A percentile compares a stretch with the other conserved stretches of the same genome.
Evolutionary conservation across 2,888 invertebrate genomes (phyloP).

Genomic region (Gerosis bhagava): DNA sequence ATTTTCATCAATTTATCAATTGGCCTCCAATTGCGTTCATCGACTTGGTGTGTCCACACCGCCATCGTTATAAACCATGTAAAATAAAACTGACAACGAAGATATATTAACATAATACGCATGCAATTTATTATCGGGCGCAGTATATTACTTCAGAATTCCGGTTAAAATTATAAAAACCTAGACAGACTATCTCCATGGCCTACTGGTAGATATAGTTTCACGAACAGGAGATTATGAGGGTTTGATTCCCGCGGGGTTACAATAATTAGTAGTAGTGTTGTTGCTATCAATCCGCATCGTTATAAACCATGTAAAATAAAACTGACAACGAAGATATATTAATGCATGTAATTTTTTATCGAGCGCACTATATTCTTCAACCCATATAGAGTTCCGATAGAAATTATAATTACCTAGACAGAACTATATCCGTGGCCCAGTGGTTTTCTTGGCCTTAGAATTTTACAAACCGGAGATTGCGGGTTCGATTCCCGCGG

Average conservation of each 20-base stretch:
- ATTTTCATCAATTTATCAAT: neutral
- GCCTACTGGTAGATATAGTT: no score
- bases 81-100: slow-evolving; percentile 43
- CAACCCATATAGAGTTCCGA: slow-evolving; percentile 42
- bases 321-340: slow-evolving; percentile 43
- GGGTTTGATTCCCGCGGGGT: no score
- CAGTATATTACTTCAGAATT: slow-evolving; percentile 39
- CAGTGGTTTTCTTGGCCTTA: no score
- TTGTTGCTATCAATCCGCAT: no score
- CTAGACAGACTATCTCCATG: no score
- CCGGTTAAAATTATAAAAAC: slow-evolving; percentile 37
- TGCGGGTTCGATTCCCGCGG: no score
- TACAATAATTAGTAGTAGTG: no score
- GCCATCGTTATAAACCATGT: slow-evolving; percentile 11
- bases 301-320: slow-evolving; percentile 32
- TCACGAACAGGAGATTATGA: no score
- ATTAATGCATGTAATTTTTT: slow-evolving; percentile 46
- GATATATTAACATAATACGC: slow-evolving; percentile 44
- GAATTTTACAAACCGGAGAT: no score
- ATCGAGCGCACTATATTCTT: slow-evolving; percentile 37
- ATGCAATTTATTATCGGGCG: slow-evolving; percentile 44
- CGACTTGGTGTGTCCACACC: slow-evolving; percentile 11
- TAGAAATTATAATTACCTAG: slow-evolving; percentile 32
- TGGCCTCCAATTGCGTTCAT: slow-evolving; percentile 1
- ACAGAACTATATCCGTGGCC: no score